Evolutionary conservation across 2,888 invertebrate species (phyloP).

Genomic region (Nephrocerus scutellatus): DNA sequence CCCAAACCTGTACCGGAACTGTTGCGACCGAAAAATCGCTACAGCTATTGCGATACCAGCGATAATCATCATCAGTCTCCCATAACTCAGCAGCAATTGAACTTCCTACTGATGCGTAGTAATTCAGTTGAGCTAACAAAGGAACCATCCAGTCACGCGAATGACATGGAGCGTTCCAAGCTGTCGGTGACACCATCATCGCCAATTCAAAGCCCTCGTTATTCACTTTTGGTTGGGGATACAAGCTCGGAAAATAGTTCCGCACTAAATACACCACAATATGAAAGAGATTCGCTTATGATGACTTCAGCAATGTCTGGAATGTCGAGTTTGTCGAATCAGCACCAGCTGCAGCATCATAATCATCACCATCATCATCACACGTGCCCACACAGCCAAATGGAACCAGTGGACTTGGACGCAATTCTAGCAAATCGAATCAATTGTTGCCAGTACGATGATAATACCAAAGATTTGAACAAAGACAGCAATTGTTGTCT

Average conservation of each 20-base stretch:
- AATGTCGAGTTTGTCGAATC: constrained; percentile 32
- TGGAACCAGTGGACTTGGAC: constrained; percentile 33
- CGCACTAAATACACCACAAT: constrained; percentile 45
- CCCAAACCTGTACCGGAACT: constrained; percentile 28
- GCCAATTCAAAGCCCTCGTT: constrained; percentile 45
- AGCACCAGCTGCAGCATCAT: constrained; percentile 31
- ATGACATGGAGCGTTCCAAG: constrained; percentile 37
- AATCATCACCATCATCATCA: no score
- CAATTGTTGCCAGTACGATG: no score
- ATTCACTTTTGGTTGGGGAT: constrained; percentile 46
- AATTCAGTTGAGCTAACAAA: constrained; percentile 32
- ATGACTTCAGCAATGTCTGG: constrained; percentile 35
- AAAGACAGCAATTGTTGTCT: constrained; percentile 29
- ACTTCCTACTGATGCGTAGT: constrained; percentile 29
- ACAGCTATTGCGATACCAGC: constrained; percentile 32
- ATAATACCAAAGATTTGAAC: constrained; percentile 29
- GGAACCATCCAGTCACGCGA: constrained; percentile 17
- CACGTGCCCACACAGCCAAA: no score
- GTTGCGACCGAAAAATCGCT: constrained; percentile 33
- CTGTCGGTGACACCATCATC: constrained; percentile 44
- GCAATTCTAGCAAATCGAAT: no score
- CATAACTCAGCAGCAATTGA: constrained; percentile 17
- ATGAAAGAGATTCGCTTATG: constrained; percentile 45
- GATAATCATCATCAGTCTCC: constrained; percentile 21
- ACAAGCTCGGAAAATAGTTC: constrained; percentile 48